A percentile compares a stretch with the other conserved stretches of the same genome.
These are phyloP conservation scores for Mus caroli DNA, from an alignment of 2,797 vertebrate genomes.

Conservation along the genomic window DNA sequence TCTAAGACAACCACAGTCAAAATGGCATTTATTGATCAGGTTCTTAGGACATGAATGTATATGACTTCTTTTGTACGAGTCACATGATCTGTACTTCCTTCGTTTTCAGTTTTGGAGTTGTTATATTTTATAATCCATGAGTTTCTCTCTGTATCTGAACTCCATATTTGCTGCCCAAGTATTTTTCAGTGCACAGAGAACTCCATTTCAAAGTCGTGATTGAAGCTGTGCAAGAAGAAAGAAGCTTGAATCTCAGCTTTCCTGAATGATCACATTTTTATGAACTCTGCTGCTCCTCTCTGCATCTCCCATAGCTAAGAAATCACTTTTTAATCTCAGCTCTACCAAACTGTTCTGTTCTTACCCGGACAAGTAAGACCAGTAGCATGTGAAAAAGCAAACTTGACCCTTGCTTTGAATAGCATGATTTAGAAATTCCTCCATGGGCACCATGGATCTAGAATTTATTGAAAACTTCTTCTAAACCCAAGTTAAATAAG, in stretches of 20 bases:
- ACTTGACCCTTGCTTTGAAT: neutral
- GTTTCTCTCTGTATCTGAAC: neutral
- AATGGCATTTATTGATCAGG: neutral
- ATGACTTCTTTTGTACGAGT: neutral
- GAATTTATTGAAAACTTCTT: neutral
- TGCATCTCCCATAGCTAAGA: neutral
- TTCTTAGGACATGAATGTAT: neutral
- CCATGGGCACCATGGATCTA: neutral
- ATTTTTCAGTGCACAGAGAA: neutral
- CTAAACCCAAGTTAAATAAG: neutral
- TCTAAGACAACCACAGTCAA: neutral
- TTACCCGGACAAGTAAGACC: neutral
- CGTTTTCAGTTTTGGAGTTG: constrained; percentile 12
- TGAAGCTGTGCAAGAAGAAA: neutral
- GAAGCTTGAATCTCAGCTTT: neutral
- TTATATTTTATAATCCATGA: neutral
- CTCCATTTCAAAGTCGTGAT: neutral
- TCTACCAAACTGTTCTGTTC: neutral
- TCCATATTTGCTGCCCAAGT: neutral
- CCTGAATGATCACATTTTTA: neutral
- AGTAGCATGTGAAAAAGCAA: neutral
- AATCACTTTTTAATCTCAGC: neutral
- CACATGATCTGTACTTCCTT: neutral
- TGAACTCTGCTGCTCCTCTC: neutral
- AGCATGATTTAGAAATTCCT: neutral